Evolutionary conservation across 2,797 vertebrate species (phyloP).

Genomic region (Lophius americanus): DNA sequence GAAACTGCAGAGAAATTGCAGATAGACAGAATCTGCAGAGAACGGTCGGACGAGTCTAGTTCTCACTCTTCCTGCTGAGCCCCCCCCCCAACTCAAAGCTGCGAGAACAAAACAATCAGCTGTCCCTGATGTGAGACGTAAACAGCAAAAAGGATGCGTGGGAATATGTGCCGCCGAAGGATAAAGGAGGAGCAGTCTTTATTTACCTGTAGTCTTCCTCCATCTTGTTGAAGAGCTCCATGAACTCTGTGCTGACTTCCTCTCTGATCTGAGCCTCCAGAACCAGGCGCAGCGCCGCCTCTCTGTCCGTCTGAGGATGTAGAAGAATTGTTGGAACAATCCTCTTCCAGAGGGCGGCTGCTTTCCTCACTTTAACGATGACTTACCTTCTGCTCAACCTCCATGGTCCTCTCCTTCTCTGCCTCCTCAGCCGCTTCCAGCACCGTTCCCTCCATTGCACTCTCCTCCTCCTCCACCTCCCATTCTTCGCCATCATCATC

Average conservation of each 20-base stretch:
- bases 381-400: constrained; percentile 76
- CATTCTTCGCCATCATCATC: constrained; percentile 60
- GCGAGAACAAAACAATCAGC: too few relatives aligned
- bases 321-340: too few relatives aligned
- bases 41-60: too few relatives aligned
- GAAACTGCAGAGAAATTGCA: too few relatives aligned
- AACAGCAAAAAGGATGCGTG: too few relatives aligned
- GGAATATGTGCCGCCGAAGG: too few relatives aligned
- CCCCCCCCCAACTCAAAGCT: too few relatives aligned
- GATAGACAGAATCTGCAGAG: too few relatives aligned
- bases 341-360: too few relatives aligned
- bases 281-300: constrained; percentile 81
- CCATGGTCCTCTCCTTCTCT: constrained; percentile 58
- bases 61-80: too few relatives aligned
- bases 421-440: constrained; percentile 68
- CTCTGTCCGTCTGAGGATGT: constrained; percentile 44
- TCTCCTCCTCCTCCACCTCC: constrained; percentile 52
- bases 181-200: constrained; percentile 17
- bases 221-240: constrained; percentile 82
- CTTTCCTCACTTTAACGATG: background rate
- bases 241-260: constrained; percentile 87
- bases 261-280: constrained; percentile 90
- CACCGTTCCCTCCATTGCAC: constrained; percentile 56
- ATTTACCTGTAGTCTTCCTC: constrained; percentile 90
- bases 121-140: too few relatives aligned